Evolutionary conservation across 2,797 vertebrate genomes (phyloP).

Genomic region (Parauchenoglanis ngamensis): DNA sequence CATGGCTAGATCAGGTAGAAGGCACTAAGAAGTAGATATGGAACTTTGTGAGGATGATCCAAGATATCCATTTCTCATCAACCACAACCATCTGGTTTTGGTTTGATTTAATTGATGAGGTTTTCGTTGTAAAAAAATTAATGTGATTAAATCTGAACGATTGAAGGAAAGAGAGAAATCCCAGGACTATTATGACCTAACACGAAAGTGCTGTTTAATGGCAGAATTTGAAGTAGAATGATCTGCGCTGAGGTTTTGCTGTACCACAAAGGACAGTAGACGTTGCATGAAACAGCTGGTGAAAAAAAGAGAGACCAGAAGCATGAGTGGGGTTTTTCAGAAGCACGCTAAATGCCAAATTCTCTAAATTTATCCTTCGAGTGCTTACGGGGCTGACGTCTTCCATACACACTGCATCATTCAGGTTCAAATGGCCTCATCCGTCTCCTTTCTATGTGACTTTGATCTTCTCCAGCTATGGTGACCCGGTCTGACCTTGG

Average conservation of each 20-base stretch:
- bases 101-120: background rate
- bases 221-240: background rate
- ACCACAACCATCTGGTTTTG: background rate
- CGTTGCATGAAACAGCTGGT: constrained; percentile 16
- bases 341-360: constrained; percentile 3
- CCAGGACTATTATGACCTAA: constrained; percentile 2
- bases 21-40: constrained; percentile 4
- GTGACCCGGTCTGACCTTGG: background rate
- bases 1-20: background rate
- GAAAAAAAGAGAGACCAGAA: background rate
- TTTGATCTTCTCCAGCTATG: constrained; percentile 26
- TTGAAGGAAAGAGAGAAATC: background rate
- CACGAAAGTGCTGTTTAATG: background rate
- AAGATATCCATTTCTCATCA: constrained; percentile 14
- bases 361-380: constrained; percentile 10
- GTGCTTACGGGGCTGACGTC: background rate
- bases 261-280: background rate
- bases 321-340: constrained; percentile 2
- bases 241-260: background rate
- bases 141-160: background rate
- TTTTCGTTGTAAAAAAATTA: background rate
- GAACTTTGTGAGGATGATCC: background rate
- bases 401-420: background rate
- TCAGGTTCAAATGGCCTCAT: background rate
- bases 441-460: background rate